Conservation (phyloP, 2,113 vertebrate genomes). For the Panthera tigris region DNA sequence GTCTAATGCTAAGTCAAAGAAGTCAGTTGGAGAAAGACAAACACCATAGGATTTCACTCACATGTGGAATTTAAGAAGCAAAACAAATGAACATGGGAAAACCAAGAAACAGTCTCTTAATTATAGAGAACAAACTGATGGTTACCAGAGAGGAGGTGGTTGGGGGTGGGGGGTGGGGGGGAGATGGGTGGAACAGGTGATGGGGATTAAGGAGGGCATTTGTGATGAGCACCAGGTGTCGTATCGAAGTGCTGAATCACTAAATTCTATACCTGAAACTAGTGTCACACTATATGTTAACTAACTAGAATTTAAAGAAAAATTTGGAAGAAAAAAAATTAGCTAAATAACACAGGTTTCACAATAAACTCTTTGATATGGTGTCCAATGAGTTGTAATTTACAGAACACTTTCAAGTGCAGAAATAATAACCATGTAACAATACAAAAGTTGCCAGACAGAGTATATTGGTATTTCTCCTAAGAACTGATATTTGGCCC, state of each 20-base stretch:
- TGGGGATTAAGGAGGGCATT: too few relatives aligned
- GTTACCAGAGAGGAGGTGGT: too few relatives aligned
- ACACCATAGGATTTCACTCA: too few relatives aligned
- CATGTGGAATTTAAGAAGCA: too few relatives aligned
- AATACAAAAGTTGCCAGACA: background rate
- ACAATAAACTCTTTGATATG: constrained; percentile 30
- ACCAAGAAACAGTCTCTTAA: too few relatives aligned
- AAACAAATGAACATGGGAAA: too few relatives aligned
- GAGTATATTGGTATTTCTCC: background rate
- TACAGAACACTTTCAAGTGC: background rate
- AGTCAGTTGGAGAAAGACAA: too few relatives aligned
- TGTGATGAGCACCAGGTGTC: background rate
- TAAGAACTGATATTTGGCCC: background rate
- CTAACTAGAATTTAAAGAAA: background rate
- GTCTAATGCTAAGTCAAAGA: too few relatives aligned
- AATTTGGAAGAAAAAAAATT: background rate
- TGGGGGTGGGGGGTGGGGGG: too few relatives aligned
- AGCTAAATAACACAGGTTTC: background rate
- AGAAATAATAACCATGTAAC: background rate
- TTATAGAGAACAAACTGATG: too few relatives aligned
- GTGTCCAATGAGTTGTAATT: background rate
- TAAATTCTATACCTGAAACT: background rate
- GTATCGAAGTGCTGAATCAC: background rate
- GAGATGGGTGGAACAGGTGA: too few relatives aligned
- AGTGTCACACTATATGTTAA: background rate